Percentiles rank a stretch among this genome's conserved stretches.
These are phyloP conservation scores for Stenodera caucasica DNA, from an alignment of 2,888 invertebrate species.

Conservation along the genomic window DNA sequence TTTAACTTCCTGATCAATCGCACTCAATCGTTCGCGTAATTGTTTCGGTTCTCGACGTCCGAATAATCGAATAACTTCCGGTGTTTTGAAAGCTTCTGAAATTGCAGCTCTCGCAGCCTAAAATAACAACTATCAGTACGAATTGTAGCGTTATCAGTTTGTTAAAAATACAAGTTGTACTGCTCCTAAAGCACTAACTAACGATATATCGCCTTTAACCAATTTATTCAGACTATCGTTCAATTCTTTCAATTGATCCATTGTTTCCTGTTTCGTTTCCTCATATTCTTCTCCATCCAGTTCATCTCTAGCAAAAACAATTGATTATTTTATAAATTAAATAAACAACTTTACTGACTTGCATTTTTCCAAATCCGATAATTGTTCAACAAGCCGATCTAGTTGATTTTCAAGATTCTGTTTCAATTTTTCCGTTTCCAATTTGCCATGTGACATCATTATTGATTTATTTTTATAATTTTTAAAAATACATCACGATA, in stretches of 20 bases:
- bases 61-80: conserved; percentile 73
- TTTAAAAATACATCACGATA: background rate
- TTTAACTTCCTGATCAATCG: conserved; percentile 64
- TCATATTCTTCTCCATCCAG: conserved; percentile 67
- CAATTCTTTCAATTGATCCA: conserved; percentile 72
- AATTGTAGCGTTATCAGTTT: conserved; percentile 11
- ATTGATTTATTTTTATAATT: background rate
- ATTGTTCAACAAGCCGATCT: conserved; percentile 68
- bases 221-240: conserved; percentile 65
- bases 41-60: conserved; percentile 70
- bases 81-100: conserved; percentile 72
- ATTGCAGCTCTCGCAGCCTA: conserved; percentile 75
- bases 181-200: conserved; percentile 66
- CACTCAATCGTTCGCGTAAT: conserved; percentile 61
- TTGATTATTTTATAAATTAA: background rate
- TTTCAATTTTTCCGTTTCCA: conserved; percentile 65
- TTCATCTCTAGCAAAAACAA: conserved; percentile 59
- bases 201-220: conserved; percentile 67
- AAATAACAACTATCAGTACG: conserved; percentile 32
- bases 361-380: conserved; percentile 71
- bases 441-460: conserved; percentile 61
- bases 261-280: conserved; percentile 68
- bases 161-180: conserved; percentile 63
- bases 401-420: conserved; percentile 69
- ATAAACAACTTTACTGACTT: conserved; percentile 59